Percentiles rank a stretch among this genome's conserved stretches.
phyloP scores from a whole-genome alignment of 1,140 invertebrate species.

The Dinothrombium tinctorium region DNA sequence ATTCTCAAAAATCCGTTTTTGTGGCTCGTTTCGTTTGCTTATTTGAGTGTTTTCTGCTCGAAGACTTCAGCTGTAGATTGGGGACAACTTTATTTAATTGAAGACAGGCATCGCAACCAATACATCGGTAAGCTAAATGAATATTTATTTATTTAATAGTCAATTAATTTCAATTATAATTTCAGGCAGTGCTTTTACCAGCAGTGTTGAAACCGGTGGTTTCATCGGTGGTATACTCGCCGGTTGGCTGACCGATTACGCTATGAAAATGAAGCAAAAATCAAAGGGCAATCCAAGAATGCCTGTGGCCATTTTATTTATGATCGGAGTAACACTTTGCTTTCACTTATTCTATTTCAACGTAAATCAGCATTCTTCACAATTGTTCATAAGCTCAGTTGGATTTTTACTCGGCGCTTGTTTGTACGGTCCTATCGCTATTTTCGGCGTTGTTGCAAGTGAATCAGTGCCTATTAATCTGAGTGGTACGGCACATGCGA shows the following conservation, averaged over 20 bases:
- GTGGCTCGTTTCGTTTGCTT: constrained; percentile 20
- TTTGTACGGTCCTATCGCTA: constrained; percentile 23
- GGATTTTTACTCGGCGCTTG: constrained; percentile 22
- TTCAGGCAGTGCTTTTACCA: constrained; percentile 19
- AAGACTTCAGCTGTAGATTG: constrained; percentile 24
- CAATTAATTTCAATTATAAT: constrained; percentile 4
- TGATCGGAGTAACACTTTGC: constrained; percentile 14
- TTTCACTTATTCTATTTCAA: constrained; percentile 17
- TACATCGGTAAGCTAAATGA: constrained; percentile 17
- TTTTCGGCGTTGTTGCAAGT: constrained; percentile 24
- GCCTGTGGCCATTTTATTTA: constrained; percentile 18
- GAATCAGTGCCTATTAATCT: constrained; percentile 22
- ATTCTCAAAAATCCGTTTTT: constrained; percentile 17
- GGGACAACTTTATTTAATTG: constrained; percentile 25
- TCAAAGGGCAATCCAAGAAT: constrained; percentile 17
- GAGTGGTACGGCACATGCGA: constrained; percentile 23
- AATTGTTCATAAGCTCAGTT: constrained; percentile 20
- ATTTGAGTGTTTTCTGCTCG: constrained; percentile 20
- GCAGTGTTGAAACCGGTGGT: constrained; percentile 25
- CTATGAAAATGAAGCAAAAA: constrained; percentile 13
- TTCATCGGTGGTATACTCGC: constrained; percentile 25
- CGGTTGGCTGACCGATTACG: constrained; percentile 23
- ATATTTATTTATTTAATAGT: constrained; percentile 7
- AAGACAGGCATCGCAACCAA: constrained; percentile 21
- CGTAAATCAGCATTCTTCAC: constrained; percentile 13